These are phyloP conservation scores for Cryptus viduatorius DNA, from an alignment of 2,888 invertebrate species.

Conservation along the genomic window DNA sequence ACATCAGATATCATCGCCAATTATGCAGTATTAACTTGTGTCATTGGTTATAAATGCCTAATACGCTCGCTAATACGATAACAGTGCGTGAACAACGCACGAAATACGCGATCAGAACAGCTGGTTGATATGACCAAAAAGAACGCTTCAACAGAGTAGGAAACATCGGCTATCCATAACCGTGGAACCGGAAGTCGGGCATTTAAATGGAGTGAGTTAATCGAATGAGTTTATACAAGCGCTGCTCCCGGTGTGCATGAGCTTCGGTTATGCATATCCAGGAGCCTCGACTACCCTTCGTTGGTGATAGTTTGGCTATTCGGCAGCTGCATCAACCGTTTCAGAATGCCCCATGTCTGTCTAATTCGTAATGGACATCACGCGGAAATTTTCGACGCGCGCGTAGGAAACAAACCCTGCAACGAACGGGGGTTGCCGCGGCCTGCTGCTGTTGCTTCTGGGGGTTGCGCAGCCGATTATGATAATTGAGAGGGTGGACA, in stretches of 20 bases:
- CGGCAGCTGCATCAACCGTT: conserved; percentile 35
- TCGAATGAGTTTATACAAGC: conserved; percentile 71
- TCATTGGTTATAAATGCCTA: not conserved
- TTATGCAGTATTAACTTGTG: not conserved
- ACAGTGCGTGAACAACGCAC: not conserved
- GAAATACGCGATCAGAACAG: conserved; percentile 13
- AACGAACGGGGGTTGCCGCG: conserved; percentile 31
- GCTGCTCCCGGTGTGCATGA: conserved; percentile 7
- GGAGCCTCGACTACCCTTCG: conserved; percentile 62
- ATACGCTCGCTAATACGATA: not conserved
- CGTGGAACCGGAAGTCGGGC: conserved; percentile 78
- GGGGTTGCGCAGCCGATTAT: conserved; percentile 64
- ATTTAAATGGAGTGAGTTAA: conserved; percentile 82
- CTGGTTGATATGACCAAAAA: conserved; percentile 31
- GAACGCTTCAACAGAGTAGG: conserved; percentile 6
- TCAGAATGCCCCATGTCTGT: conserved; percentile 20
- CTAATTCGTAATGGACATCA: conserved; percentile 58
- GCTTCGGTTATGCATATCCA: conserved; percentile 17
- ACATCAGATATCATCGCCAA: conserved; percentile 20
- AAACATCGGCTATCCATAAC: conserved; percentile 56
- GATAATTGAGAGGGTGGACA: conserved; percentile 66
- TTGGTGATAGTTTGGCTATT: conserved; percentile 63
- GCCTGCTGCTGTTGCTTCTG: conserved; percentile 14
- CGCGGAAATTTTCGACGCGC: conserved; percentile 44
- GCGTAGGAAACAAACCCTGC: conserved; percentile 44